Base-by-base conservation (phyloP, 2,113 vertebrate species). In the Chionomys nivalis region DNA sequence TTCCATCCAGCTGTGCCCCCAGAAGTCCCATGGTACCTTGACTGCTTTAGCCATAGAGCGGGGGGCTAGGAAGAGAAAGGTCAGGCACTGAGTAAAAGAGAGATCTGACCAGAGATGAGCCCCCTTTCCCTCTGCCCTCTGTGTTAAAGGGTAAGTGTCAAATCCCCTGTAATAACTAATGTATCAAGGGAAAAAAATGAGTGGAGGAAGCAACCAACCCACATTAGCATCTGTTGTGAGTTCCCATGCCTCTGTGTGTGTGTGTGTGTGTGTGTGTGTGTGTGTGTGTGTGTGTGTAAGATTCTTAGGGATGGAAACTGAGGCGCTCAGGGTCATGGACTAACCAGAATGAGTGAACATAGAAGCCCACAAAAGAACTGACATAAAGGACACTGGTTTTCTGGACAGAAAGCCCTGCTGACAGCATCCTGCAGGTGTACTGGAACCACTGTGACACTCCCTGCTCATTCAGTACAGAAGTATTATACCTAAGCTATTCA, bases 141-240 rank as follows among this genome's bases (percentile, higher is more conserved):
- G 24, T 78, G 89, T 93, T 83, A 91, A 97, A 70, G 26, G 83
- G 19, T 52, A 49, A 58, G n/a, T 16, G 61, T 47, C 89, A 97
- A 83, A 87, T 85, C 12, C 3, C 87, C 24, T 11, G 5, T 42
- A 36, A 94, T 47, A 79, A 73, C 9, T 31, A 55, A 16, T n/a
- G 17, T 66, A 36, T 82, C 61, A 52, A 31, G 61, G 52, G 83
- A 91, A 85, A 88, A 88, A 10, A 31, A n/a, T 75, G 9, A 65
- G 58, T 24, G 58, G 23, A 11, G 49, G 68, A 91, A 82, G 68
- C 68, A n/a, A 42, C 8, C 19, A 1, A 70, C 14, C 13, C 3
- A 33, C 47, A 89, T 66, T 5, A 12, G 55, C 31, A 75, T 28
- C n/a, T 42, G 72, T 28, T 47, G 52, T 85, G 70, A 19, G 36